Percentiles rank a stretch among this genome's conserved stretches.
Conservation (phyloP, 2,888 invertebrate genomes). For the Nymphalis polychloros region DNA sequence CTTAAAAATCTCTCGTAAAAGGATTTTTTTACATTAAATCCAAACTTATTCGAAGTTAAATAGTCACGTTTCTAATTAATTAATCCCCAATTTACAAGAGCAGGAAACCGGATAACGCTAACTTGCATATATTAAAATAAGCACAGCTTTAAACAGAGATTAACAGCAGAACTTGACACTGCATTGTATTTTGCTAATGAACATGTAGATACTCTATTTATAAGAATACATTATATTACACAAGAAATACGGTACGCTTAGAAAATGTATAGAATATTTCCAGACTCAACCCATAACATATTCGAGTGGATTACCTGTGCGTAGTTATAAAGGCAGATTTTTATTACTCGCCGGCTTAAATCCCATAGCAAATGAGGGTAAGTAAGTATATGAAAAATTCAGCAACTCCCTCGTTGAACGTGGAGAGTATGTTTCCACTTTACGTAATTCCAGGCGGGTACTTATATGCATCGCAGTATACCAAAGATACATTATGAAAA, state of each 20-base stretch:
- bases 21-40: not conserved
- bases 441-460: slow-evolving; percentile 20
- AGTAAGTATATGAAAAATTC: slow-evolving; percentile 31
- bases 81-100: not conserved
- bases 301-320: slow-evolving; percentile 14
- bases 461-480: slow-evolving; percentile 24
- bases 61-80: not conserved
- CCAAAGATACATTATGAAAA: slow-evolving; percentile 12
- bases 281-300: not conserved
- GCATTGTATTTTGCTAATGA: slow-evolving; percentile 20
- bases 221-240: too few species aligned
- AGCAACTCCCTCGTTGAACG: slow-evolving; percentile 15
- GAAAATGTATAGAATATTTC: slow-evolving; percentile 7
- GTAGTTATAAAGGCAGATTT: slow-evolving; percentile 40
- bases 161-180: slow-evolving; percentile 20
- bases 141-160: slow-evolving; percentile 24
- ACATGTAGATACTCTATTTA: slow-evolving; percentile 12
- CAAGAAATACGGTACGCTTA: slow-evolving; percentile 12
- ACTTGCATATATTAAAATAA: slow-evolving; percentile 31
- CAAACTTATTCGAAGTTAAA: not conserved
- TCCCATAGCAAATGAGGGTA: slow-evolving; percentile 41
- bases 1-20: too few species aligned
- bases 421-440: slow-evolving; percentile 20
- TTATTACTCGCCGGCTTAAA: slow-evolving; percentile 45
- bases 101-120: slow-evolving; percentile 14